Base-by-base conservation (phyloP, 1,140 invertebrate genomes). In the Drosophila bipectinata region DNA sequence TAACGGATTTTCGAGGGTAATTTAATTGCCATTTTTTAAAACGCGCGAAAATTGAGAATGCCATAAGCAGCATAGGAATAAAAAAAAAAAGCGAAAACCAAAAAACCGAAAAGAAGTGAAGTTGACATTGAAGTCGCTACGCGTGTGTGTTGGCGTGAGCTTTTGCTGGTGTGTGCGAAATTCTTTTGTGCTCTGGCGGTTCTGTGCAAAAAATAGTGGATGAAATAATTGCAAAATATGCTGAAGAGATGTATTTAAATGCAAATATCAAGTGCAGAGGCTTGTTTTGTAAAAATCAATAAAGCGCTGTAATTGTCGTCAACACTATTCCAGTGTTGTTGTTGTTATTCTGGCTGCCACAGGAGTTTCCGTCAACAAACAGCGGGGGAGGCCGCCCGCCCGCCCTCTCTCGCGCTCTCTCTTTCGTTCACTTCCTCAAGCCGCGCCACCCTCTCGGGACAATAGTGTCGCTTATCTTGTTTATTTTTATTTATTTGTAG, bases 351-450 rank as follows among this genome's bases (percentile, higher is more conserved):
- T 49, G 56, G 45, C 37, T 47, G 48, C 44, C 55, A 8, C 79
- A 77, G 74, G 79, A 84, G 60, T 59, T 85, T 84, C 81, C 81
- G 81, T 85, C 81, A 84, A 84, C 81, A 84, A 74, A 48, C 53
- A 39, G 47, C 32, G 47, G 69, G 41, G 39, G 54, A 41, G 55
- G 57, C 18, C 48, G 34, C 41, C 51, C 72, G 26, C 26, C 26
- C 26, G 5, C 26, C 60, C 48, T 41, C 37, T 26, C 53, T 51
- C 37, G 28, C 49, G 18, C 51, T 56, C 34, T 41, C 26, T 39
- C 3, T 14, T 12, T 30, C 3, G 24, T 1, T 28, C 26, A 8
- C 30, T 71, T 52, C 44, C 58, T 62, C 49, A 58, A 32, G 52
- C 60, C 60, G 37, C 45, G 54, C 15, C 28, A 9, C 8, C 32